A percentile compares a stretch with the other conserved stretches of the same genome.
phyloP scores from a whole-genome alignment of 2,113 vertebrate species.

The Spilogale gracilis region DNA sequence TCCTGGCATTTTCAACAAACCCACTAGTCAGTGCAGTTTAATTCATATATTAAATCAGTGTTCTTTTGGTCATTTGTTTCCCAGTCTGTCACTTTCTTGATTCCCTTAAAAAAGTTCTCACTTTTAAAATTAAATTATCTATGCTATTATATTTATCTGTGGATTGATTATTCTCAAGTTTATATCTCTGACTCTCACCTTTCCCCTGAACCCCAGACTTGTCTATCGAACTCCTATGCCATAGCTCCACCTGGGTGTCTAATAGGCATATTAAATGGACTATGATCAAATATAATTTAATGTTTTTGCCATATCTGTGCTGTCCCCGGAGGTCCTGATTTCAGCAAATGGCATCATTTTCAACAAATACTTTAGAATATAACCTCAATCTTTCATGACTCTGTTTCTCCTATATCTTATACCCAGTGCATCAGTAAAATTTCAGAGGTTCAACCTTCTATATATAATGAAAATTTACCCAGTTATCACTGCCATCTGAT shows the following conservation, averaged over 20 bases:
- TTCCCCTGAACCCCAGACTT: background rate
- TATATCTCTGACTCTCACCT: background rate
- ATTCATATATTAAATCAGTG: background rate
- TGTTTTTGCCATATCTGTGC: background rate
- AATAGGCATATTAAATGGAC: background rate
- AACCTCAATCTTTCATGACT: background rate
- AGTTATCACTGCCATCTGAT: background rate
- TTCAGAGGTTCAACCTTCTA: background rate
- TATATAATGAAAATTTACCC: background rate
- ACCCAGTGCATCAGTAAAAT: background rate
- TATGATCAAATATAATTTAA: background rate
- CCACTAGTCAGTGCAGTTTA: background rate
- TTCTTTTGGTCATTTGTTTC: background rate
- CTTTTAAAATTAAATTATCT: background rate
- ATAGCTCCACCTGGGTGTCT: background rate
- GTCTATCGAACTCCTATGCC: background rate
- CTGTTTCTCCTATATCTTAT: background rate
- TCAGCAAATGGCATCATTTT: background rate
- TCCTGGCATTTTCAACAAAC: background rate
- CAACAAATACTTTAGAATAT: background rate
- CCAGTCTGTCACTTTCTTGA: background rate
- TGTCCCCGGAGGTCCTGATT: background rate
- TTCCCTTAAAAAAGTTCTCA: background rate
- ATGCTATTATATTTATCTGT: background rate
- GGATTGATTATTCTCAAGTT: background rate